phyloP scores from a whole-genome alignment of 30 jellyfish, hydroid and myxozoan genomes.

The Hydra vulgaris region DNA sequence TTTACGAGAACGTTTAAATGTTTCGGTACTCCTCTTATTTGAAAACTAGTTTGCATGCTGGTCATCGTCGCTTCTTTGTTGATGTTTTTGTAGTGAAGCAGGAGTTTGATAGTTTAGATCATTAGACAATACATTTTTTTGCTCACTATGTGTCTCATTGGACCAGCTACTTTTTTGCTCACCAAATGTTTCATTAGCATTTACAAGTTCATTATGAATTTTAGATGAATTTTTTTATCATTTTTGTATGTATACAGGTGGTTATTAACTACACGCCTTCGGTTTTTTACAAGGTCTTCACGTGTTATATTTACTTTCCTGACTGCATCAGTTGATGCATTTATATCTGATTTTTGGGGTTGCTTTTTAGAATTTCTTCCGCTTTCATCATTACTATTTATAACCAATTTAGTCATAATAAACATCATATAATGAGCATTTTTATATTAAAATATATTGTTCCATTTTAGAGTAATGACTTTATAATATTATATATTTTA shows the following conservation, averaged over 20 bases:
- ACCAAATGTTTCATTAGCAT: neutral
- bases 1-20: conserved; percentile 33
- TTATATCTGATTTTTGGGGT: neutral
- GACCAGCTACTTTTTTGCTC: neutral
- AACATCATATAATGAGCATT: too few species aligned
- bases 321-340: neutral
- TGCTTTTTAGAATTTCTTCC: neutral
- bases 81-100: neutral
- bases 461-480: too few species aligned
- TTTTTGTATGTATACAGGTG: conserved; percentile 6
- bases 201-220: neutral
- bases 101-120: neutral
- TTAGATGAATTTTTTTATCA: neutral
- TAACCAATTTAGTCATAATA: too few species aligned
- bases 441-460: too few species aligned
- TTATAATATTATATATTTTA: too few species aligned
- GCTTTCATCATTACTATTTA: too few species aligned
- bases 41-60: neutral
- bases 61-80: neutral
- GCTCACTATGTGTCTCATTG: neutral
- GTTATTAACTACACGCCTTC: conserved; percentile 25
- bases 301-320: neutral
- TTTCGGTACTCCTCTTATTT: conserved; percentile 24
- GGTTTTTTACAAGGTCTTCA: neutral
- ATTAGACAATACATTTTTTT: neutral